These are phyloP conservation scores for Takifugu ocellatus DNA, from an alignment of 2,797 vertebrate genomes.

Conservation along the genomic window DNA sequence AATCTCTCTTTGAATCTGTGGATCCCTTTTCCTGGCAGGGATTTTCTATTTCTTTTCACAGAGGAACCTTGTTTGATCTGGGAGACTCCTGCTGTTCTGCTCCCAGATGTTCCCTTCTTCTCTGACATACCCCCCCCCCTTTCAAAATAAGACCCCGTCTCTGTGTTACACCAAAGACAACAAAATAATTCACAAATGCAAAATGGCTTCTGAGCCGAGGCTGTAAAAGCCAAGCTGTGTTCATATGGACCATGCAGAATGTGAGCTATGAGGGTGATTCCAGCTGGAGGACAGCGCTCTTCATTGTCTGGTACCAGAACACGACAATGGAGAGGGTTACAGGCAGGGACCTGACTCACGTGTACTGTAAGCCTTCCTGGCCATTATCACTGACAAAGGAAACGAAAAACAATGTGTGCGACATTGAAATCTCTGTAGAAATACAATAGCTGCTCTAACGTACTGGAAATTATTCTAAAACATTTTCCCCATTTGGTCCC, in stretches of 20 bases:
- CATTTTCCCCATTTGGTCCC: too few relatives aligned
- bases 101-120: slow-evolving; percentile 22
- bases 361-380: slow-evolving; percentile 58
- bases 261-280: slow-evolving; percentile 54
- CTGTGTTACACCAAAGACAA: slow-evolving; percentile 48
- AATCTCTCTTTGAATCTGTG: slow-evolving; percentile 30
- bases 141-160: slow-evolving; percentile 44
- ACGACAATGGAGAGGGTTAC: slow-evolving; percentile 72
- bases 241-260: slow-evolving; percentile 54
- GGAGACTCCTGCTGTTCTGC: slow-evolving; percentile 59
- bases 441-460: slow-evolving; percentile 48
- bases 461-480: too few relatives aligned
- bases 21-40: slow-evolving; percentile 25
- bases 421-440: slow-evolving; percentile 37
- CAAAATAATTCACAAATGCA: slow-evolving; percentile 57
- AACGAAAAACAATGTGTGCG: slow-evolving; percentile 45
- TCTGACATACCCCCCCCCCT: not conserved
- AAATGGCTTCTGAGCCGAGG: slow-evolving; percentile 45
- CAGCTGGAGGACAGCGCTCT: slow-evolving; percentile 55
- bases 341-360: slow-evolving; percentile 64
- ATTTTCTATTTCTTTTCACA: slow-evolving; percentile 50
- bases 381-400: slow-evolving; percentile 44
- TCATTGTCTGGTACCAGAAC: slow-evolving; percentile 56
- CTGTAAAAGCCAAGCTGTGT: slow-evolving; percentile 27
- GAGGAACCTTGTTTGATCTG: slow-evolving; percentile 70